These are phyloP conservation scores for Aphodius granarius DNA, from an alignment of 2,888 invertebrate genomes.

Conservation along the genomic window DNA sequence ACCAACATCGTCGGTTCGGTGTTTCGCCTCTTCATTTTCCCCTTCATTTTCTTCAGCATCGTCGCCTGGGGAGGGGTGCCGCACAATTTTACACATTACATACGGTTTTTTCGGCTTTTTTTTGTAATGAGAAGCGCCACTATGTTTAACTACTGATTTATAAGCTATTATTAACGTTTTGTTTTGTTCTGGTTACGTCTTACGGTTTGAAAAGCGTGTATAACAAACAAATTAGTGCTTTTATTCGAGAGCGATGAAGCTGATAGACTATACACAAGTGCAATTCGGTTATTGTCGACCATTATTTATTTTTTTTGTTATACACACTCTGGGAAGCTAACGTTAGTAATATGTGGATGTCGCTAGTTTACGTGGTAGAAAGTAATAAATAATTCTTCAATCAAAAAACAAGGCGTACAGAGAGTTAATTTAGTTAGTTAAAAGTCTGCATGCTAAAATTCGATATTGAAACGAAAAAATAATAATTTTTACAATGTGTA, in stretches of 20 bases:
- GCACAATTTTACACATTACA: constrained; percentile 15
- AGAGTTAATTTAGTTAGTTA: not conserved
- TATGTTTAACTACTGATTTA: not conserved
- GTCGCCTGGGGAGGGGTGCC: constrained; percentile 77
- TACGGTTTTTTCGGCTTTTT: too few species aligned
- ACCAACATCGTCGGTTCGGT: constrained; percentile 80
- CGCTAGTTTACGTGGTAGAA: not conserved
- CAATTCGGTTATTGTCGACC: not conserved
- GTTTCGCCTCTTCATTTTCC: constrained; percentile 95
- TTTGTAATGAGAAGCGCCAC: not conserved
- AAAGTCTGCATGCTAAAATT: not conserved
- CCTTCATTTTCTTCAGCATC: constrained; percentile 98
- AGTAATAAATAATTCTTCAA: not conserved
- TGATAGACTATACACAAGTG: not conserved
- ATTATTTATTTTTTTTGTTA: not conserved
- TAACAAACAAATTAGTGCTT: not conserved
- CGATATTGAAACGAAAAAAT: not conserved
- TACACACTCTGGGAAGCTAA: not conserved
- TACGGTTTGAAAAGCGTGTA: not conserved
- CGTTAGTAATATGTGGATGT: not conserved
- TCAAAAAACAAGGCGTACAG: not conserved
- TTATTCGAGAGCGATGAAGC: not conserved
- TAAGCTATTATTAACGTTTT: not conserved
- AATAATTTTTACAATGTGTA: constrained; percentile 2
- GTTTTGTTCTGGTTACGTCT: not conserved